A percentile compares a stretch with the other conserved stretches of the same genome.
Evolutionary conservation across 1,140 invertebrate genomes (phyloP).

Genomic region (Sitobion miscanthi): DNA sequence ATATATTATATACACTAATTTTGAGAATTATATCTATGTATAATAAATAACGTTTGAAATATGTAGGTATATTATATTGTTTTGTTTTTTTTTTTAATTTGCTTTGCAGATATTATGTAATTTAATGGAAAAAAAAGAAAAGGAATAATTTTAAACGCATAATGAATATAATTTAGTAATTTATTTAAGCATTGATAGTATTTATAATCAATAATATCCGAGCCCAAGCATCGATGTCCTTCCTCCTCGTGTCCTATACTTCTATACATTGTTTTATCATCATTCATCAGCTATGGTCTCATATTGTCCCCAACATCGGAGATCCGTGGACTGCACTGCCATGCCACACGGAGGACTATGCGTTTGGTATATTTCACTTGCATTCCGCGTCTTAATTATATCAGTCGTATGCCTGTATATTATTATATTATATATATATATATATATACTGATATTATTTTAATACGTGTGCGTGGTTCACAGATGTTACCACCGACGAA

Average conservation of each 20-base stretch:
- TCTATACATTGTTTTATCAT: neutral
- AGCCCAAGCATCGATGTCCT: neutral
- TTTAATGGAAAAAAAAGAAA: too few relatives aligned
- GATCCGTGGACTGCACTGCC: neutral
- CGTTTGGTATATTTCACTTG: neutral
- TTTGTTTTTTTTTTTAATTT: too few relatives aligned
- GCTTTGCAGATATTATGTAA: too few relatives aligned
- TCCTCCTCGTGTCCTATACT: too few relatives aligned
- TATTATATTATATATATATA: neutral
- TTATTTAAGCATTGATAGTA: neutral
- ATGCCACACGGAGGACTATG: neutral
- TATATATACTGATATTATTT: neutral
- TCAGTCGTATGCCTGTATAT: neutral
- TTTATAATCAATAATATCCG: too few relatives aligned
- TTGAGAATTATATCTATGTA: too few relatives aligned
- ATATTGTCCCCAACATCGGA: too few relatives aligned
- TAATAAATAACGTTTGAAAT: too few relatives aligned
- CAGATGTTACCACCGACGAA: constrained; percentile 1
- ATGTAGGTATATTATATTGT: too few relatives aligned
- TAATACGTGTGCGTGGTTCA: neutral
- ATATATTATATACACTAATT: too few relatives aligned
- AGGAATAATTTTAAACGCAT: neutral
- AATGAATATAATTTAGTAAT: neutral
- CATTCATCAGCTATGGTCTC: too few relatives aligned
- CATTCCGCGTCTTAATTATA: neutral